phyloP scores from a whole-genome alignment of 1,140 invertebrate genomes.

The Drosophila albomicans region DNA sequence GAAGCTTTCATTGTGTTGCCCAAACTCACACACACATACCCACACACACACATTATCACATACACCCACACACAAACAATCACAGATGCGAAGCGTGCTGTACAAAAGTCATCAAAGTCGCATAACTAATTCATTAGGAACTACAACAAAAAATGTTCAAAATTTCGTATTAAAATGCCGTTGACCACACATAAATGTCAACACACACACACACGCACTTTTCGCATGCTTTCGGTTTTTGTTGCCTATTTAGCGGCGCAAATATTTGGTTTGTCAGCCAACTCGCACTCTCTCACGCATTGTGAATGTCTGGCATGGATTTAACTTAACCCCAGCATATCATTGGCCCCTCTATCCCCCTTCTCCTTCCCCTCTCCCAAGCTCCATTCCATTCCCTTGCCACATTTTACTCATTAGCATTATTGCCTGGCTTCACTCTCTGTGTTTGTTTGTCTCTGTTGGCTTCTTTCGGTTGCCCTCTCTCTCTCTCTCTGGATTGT shows the following conservation, averaged over 20 bases:
- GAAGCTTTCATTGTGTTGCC: conserved; percentile 7
- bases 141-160: conserved; percentile 21
- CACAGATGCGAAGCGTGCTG: not conserved
- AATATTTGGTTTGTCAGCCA: conserved; percentile 49
- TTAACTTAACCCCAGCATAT: conserved; percentile 53
- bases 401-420: conserved; percentile 61
- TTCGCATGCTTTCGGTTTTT: conserved; percentile 29
- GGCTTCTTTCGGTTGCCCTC: conserved; percentile 14
- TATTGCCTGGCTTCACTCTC: conserved; percentile 51
- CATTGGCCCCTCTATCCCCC: not conserved
- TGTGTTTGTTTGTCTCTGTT: conserved; percentile 50
- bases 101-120: conserved; percentile 57
- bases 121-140: conserved; percentile 58
- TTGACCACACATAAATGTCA: conserved; percentile 17
- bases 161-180: conserved; percentile 10
- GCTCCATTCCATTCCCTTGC: not conserved
- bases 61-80: not conserved
- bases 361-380: not conserved
- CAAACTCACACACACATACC: conserved; percentile 1
- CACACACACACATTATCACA: not conserved
- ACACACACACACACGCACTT: conserved; percentile 10
- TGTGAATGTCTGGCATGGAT: conserved; percentile 30
- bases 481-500: not conserved
- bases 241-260: conserved; percentile 62
- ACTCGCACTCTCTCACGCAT: not conserved